Conservation (phyloP, 2,113 vertebrate genomes). For the Trinectes maculatus region DNA sequence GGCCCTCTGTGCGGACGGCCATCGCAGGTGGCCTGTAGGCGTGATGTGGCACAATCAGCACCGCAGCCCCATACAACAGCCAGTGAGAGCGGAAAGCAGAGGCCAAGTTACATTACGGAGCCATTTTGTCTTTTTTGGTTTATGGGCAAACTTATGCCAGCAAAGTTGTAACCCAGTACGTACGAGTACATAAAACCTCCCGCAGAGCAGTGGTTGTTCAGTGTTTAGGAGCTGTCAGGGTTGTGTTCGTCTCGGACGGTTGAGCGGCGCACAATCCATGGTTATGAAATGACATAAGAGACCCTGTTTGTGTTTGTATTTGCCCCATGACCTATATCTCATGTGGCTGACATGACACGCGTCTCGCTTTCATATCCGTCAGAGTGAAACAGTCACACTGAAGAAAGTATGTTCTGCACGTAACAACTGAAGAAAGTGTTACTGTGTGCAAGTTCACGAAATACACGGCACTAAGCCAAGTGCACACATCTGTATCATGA, state of each 20-base stretch:
- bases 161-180: constrained; percentile 10
- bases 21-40: constrained; percentile 53
- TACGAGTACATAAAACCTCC: background rate
- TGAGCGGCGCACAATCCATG: background rate
- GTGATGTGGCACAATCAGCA: constrained; percentile 25
- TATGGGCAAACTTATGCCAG: constrained; percentile 3
- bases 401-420: no score
- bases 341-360: no score
- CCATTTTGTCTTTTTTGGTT: constrained; percentile 22
- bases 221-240: background rate
- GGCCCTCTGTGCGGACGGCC: constrained; percentile 44
- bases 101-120: constrained; percentile 15
- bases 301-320: no score
- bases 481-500: no score
- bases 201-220: background rate
- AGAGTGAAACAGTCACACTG: no score
- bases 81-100: background rate
- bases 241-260: background rate
- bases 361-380: no score
- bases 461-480: no score
- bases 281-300: no score
- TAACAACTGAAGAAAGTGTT: no score
- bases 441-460: no score
- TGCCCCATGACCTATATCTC: no score
- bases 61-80: constrained; percentile 23